Conservation (phyloP, 2,888 invertebrate species). For the Odontocerum albicorne region DNA sequence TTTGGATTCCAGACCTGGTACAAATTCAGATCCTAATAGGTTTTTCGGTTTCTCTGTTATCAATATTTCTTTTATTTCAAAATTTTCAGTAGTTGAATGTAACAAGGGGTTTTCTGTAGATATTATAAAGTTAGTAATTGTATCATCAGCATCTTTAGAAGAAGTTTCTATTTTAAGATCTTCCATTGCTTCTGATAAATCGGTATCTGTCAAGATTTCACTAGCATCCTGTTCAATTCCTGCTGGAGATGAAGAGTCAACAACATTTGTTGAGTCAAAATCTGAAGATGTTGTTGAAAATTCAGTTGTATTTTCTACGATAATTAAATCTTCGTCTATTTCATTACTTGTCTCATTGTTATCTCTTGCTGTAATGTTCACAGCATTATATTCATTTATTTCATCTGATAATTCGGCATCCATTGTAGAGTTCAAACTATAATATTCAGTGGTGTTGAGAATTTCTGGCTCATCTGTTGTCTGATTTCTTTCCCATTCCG, state of each 20-base stretch:
- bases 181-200: neutral
- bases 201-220: too few species aligned
- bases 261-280: neutral
- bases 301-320: constrained; percentile 4
- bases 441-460: too few species aligned
- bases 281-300: constrained; percentile 1
- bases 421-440: too few species aligned
- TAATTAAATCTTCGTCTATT: neutral
- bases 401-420: too few species aligned
- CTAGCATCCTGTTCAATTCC: too few species aligned
- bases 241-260: constrained; percentile 1
- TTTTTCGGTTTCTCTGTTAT: constrained; percentile 7
- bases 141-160: constrained; percentile 11
- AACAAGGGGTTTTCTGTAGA: constrained; percentile 21
- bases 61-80: neutral
- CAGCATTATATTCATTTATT: too few species aligned
- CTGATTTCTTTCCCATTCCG: constrained; percentile 35
- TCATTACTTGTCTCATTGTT: constrained; percentile 2
- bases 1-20: constrained; percentile 4
- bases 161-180: constrained; percentile 2
- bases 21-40: constrained; percentile 8
- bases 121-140: constrained; percentile 15
- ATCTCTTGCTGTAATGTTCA: too few species aligned
- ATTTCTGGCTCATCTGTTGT: constrained; percentile 24
- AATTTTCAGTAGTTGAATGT: constrained; percentile 9